Conservation (phyloP, 2,888 invertebrate genomes). For the Deilephila porcellus region DNA sequence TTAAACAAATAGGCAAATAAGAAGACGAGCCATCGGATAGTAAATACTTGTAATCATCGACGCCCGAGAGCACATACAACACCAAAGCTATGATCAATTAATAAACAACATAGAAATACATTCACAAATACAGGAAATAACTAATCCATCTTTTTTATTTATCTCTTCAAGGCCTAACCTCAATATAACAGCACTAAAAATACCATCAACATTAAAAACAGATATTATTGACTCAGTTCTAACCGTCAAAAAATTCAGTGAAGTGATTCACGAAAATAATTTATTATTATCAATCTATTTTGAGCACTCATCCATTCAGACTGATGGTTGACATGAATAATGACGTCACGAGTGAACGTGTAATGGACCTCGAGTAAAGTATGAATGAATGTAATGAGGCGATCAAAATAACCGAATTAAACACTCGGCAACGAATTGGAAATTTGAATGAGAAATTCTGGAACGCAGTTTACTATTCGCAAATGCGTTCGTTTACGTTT, state of each 20-base stretch:
- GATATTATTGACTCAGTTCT: conserved; percentile 3
- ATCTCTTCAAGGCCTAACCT: neutral
- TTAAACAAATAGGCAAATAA: neutral
- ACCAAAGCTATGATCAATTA: too few relatives aligned
- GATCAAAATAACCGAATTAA: conserved; percentile 20
- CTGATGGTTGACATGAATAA: conserved; percentile 17
- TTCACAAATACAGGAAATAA: too few relatives aligned
- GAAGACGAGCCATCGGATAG: neutral
- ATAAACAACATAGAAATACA: too few relatives aligned
- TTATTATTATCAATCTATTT: neutral
- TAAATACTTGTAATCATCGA: too few relatives aligned
- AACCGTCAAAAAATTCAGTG: neutral
- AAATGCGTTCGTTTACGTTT: neutral
- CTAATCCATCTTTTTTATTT: neutral
- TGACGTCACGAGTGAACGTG: conserved; percentile 11
- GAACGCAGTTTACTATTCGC: neutral
- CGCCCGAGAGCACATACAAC: too few relatives aligned
- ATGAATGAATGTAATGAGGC: conserved; percentile 17
- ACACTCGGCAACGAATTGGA: conserved; percentile 6
- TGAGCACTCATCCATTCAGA: neutral
- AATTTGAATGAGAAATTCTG: conserved; percentile 4
- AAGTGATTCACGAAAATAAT: neutral
- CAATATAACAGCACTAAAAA: neutral
- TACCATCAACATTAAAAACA: neutral
- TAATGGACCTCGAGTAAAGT: conserved; percentile 5